Conservation (phyloP, 1,140 invertebrate species). For the Wiebesia pumilae region DNA sequence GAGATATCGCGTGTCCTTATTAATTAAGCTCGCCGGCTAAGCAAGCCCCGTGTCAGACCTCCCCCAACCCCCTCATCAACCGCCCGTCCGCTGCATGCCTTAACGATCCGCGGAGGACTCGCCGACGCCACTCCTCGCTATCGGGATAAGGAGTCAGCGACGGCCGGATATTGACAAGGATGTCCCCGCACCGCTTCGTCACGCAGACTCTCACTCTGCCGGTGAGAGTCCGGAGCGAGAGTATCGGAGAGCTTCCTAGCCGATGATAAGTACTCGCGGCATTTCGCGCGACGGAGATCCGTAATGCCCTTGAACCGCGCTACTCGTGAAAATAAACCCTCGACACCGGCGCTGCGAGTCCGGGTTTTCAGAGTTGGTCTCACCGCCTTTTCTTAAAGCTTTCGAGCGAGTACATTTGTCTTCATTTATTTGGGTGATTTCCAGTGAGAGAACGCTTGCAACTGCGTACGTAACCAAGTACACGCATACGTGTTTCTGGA, state of each 20-base stretch:
- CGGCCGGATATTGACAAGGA: conserved; percentile 3
- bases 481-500: too few species aligned
- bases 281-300: neutral
- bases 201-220: conserved; percentile 12
- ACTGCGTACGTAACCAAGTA: too few species aligned
- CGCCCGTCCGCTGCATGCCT: conserved; percentile 65
- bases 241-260: neutral
- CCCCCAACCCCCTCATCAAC: neutral
- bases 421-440: too few species aligned
- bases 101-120: conserved; percentile 64
- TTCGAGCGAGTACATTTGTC: too few species aligned
- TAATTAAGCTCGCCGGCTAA: conserved; percentile 74
- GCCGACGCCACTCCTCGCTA: conserved; percentile 43
- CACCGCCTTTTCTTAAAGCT: too few species aligned
- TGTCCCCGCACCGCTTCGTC: neutral
- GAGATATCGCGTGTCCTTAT: conserved; percentile 75
- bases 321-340: too few species aligned
- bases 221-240: neutral
- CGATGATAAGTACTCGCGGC: neutral
- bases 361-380: neutral
- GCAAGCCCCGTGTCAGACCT: conserved; percentile 58
- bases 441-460: too few species aligned
- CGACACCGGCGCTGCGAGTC: neutral
- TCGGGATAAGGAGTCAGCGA: neutral
- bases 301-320: neutral